A percentile compares a stretch with the other conserved stretches of the same genome.
These are phyloP conservation scores for Gadus chalcogrammus DNA, from an alignment of 2,113 vertebrate species.

Conservation along the genomic window DNA sequence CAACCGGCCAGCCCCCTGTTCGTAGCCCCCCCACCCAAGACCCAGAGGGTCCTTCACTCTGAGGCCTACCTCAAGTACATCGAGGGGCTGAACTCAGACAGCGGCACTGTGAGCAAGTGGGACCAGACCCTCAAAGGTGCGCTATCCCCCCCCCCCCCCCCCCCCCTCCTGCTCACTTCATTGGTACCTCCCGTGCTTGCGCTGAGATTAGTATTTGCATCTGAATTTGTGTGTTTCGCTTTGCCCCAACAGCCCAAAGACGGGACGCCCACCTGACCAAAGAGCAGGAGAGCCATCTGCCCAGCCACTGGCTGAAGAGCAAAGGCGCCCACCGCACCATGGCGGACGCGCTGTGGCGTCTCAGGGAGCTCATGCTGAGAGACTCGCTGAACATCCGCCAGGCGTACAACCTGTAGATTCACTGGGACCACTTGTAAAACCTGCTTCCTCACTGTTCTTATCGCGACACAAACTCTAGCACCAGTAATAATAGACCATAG, in stretches of 20 bases:
- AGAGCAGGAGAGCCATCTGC: conserved; percentile 95
- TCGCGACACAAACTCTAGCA: conserved; percentile 39
- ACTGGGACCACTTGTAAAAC: conserved; percentile 37
- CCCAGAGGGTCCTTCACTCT: conserved; percentile 93
- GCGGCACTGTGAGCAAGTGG: conserved; percentile 93
- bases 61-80: conserved; percentile 98
- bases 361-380: conserved; percentile 94
- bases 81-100: conserved; percentile 91
- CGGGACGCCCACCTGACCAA: conserved; percentile 88
- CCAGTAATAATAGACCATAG: conserved; percentile 46
- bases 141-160: neutral
- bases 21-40: conserved; percentile 94
- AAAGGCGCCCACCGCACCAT: conserved; percentile 97
- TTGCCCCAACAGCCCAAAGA: conserved; percentile 77
- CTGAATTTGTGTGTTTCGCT: conserved; percentile 6
- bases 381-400: conserved; percentile 96
- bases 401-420: conserved; percentile 83
- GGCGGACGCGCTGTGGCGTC: conserved; percentile 94
- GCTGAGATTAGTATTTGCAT: neutral
- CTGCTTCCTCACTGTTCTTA: conserved; percentile 52
- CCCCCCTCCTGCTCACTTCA: neutral
- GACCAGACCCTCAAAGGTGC: conserved; percentile 93
- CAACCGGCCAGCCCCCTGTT: conserved; percentile 93
- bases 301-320: conserved; percentile 95
- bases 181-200: neutral